Evolutionary conservation across 2,113 vertebrate genomes (phyloP), one percentile per base, ranked within the genome.

Genomic region (Pelodiscus sinensis): DNA sequence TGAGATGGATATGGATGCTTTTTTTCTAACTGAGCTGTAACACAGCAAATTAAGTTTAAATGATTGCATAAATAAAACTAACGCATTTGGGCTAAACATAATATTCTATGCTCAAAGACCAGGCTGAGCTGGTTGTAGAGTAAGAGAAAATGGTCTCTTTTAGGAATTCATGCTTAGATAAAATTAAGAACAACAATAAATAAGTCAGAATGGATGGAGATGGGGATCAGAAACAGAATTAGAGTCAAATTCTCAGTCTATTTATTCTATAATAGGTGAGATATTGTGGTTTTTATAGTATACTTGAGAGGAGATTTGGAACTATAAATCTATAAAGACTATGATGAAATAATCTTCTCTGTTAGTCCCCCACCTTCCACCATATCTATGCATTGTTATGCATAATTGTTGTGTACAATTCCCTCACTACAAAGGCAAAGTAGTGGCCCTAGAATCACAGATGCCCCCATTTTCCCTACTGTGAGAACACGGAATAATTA

Each of bases 181-280:
- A 56, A 65, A 24, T 81, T 71, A 71, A 21, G 65, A 58, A 10
- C 29, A 91, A 65, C 31, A 80, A 75, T 71, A 85, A 50, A 56
- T 31, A 65, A 6, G 13, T 81, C 82, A 38, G 90, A 86, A 52
- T 58, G 77, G 27, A 9, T 58, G 84, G 85, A 82, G 55, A 44
- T 71, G 15, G 24, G 87, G 18, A 68, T 86, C 50, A 87, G 80
- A 85, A 87, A 9, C 82, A 56, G 16, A 2, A 75, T 85, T 31
- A 55, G 77, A 94, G 3, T 6, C 54, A 22, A 85, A 60, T 82
- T 95, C 3, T 88, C 54, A 27, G 89, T 89, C 89, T 7, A 22
- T 31, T 68, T 86, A 38, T 0, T 55, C 1, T 60, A 81, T 88
- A 87, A 12, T n/a, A 2, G 54, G 58, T 84, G 56, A 80, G 52